These are phyloP conservation scores for Myotis pilosus DNA, from an alignment of 2,797 vertebrate genomes.

Conservation along the genomic window DNA sequence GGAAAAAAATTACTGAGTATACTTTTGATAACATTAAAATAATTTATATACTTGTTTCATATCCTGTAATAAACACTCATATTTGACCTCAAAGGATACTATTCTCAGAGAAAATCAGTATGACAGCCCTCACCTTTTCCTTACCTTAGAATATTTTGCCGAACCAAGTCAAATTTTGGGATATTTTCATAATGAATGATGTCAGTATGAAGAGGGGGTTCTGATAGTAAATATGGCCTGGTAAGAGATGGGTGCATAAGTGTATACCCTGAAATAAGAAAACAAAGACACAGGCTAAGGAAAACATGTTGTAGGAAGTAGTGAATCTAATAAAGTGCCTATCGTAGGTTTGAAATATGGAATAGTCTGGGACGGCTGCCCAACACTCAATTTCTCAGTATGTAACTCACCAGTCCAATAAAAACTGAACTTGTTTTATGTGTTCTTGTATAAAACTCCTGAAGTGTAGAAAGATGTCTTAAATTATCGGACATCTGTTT, in stretches of 20 bases:
- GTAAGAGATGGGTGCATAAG: conserved; percentile 98
- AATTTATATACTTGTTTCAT: not conserved
- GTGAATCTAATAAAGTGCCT: not conserved
- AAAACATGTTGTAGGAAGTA: not conserved
- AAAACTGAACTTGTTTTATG: conserved; percentile 1
- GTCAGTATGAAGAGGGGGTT: conserved; percentile 96
- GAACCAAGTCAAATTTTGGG: conserved; percentile 92
- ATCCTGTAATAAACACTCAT: not conserved
- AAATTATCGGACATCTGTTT: not conserved
- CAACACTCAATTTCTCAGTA: not conserved
- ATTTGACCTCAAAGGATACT: not conserved
- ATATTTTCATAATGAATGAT: conserved; percentile 99
- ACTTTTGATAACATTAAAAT: conserved; percentile 28
- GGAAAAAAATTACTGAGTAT: not conserved
- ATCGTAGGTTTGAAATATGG: not conserved
- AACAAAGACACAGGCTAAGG: not conserved
- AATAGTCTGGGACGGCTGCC: not conserved
- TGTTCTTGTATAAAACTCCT: not conserved
- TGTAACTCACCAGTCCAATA: not conserved
- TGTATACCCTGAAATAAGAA: conserved; percentile 91
- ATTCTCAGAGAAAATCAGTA: not conserved
- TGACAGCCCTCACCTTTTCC: not conserved
- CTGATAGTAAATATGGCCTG: conserved; percentile 94
- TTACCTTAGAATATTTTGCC: conserved; percentile 97
- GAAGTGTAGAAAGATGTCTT: not conserved